phyloP scores from a whole-genome alignment of 2,113 vertebrate species.

The Scortum barcoo region DNA sequence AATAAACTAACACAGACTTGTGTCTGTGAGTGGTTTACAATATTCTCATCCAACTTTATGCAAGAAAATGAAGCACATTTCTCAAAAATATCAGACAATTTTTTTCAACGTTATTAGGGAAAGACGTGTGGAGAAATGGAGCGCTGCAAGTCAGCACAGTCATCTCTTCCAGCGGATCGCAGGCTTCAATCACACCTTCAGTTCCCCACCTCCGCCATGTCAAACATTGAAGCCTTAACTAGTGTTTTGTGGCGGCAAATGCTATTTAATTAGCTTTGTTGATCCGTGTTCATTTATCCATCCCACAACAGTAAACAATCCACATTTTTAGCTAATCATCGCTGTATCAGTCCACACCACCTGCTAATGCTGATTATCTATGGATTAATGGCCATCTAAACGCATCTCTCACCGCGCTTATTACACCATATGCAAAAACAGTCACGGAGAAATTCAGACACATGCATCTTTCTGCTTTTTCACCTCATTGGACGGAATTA shows the following conservation, averaged over 20 bases:
- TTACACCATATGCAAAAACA: not conserved
- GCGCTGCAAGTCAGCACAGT: slow-evolving; percentile 4
- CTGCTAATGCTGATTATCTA: slow-evolving; percentile 65
- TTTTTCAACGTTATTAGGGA: not conserved
- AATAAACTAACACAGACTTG: not conserved
- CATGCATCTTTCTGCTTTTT: slow-evolving; percentile 11
- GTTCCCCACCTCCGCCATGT: slow-evolving; percentile 5
- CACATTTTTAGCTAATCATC: slow-evolving; percentile 70
- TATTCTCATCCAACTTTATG: not conserved
- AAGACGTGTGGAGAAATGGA: not conserved
- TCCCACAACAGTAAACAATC: slow-evolving; percentile 67
- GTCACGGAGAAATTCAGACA: not conserved
- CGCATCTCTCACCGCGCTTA: slow-evolving; percentile 12
- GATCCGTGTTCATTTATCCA: slow-evolving; percentile 63
- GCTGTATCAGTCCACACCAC: slow-evolving; percentile 53
- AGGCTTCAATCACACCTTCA: not conserved
- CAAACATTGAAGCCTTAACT: slow-evolving; percentile 45
- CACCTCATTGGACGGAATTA: slow-evolving; percentile 29
- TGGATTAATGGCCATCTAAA: slow-evolving; percentile 58
- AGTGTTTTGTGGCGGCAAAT: slow-evolving; percentile 51
- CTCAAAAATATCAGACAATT: not conserved
- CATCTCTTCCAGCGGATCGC: slow-evolving; percentile 19
- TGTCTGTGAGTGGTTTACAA: too few relatives aligned
- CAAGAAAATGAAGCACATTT: not conserved
- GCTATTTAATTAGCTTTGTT: slow-evolving; percentile 76